These are phyloP conservation scores for Choloepus hoffmanni DNA, from an alignment of 2,113 vertebrate genomes.

Conservation along the genomic window DNA sequence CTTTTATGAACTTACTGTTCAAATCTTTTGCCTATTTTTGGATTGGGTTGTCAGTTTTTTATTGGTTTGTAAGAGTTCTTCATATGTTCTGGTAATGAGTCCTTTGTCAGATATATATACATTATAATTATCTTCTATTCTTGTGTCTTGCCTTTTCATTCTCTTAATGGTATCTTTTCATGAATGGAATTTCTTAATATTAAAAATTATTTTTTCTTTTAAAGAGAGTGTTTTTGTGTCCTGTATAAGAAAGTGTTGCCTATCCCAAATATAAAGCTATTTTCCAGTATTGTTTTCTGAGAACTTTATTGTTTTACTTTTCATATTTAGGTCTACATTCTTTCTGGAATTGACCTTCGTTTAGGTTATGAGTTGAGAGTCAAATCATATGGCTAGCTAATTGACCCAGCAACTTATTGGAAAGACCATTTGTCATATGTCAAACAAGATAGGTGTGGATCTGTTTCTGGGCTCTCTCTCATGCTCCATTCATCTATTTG, in stretches of 20 bases:
- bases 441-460: background rate
- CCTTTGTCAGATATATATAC: background rate
- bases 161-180: slow-evolving; percentile 19
- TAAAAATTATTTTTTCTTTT: background rate
- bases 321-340: background rate
- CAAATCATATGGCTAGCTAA: background rate
- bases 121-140: slow-evolving; percentile 37
- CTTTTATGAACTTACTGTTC: slow-evolving; percentile 17
- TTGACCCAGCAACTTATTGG: background rate
- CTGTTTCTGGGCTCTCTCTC: background rate
- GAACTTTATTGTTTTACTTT: slow-evolving; percentile 8
- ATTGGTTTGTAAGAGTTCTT: slow-evolving; percentile 15
- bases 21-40: background rate
- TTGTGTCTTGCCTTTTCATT: background rate
- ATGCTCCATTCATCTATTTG: background rate
- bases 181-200: background rate
- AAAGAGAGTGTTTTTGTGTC: slow-evolving; percentile 18
- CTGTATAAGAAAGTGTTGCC: slow-evolving; percentile 41
- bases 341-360: slow-evolving; percentile 12
- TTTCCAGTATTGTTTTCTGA: background rate
- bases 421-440: slow-evolving; percentile 22
- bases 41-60: slow-evolving; percentile 10
- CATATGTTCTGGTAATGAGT: background rate
- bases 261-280: slow-evolving; percentile 30
- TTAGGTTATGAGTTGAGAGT: slow-evolving; percentile 35